Base-by-base conservation (phyloP, 2,888 invertebrate species). In the Aphodius granarius region DNA sequence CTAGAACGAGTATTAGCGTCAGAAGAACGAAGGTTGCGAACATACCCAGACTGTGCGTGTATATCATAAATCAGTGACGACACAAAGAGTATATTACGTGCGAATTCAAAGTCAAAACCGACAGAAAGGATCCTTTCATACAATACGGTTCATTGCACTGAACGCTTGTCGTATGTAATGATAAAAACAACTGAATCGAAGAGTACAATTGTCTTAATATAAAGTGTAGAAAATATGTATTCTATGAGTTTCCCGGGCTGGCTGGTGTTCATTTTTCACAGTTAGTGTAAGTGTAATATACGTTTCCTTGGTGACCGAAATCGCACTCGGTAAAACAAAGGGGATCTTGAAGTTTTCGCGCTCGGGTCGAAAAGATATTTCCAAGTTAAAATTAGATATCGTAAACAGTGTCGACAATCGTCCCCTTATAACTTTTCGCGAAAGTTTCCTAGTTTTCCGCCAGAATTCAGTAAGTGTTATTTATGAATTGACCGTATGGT, bases 351-450 rank as follows among this genome's bases (percentile, higher is more conserved):
- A 43, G 43, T 43, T 43, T 43, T 43, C 43, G 43, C 43, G 43
- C 43, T 43, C 1, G 9, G 43, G 43, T 43, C 3, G 64, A 20
- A 75, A 75, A 72, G 78, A 78, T 78, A 76, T 78, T 74, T 76
- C 78, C 73, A 78, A 78, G 77, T 78, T 78, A 77, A 78, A 78
- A 78, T 78, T 78, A 78, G 77, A 78, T 78, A 78, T 78, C 78
- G 78, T 78, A 78, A 78, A 78, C 78, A 78, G 71, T 75, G 72
- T 74, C 23, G 73, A 73, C 71, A 72, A 74, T 76, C 75, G 73
- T 73, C 71, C 73, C 71, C 76, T 68, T 73, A 21, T 68, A 68
- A 73, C 72, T 75, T n/a, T n/a, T 73, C 75, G 63, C 63, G n/a
- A 21, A 78, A 76, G 70, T 78, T 78, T 78, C 74, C 76, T 76